These are phyloP conservation scores for Neuroscelio doddi DNA, from an alignment of 2,888 invertebrate genomes.

Conservation along the genomic window DNA sequence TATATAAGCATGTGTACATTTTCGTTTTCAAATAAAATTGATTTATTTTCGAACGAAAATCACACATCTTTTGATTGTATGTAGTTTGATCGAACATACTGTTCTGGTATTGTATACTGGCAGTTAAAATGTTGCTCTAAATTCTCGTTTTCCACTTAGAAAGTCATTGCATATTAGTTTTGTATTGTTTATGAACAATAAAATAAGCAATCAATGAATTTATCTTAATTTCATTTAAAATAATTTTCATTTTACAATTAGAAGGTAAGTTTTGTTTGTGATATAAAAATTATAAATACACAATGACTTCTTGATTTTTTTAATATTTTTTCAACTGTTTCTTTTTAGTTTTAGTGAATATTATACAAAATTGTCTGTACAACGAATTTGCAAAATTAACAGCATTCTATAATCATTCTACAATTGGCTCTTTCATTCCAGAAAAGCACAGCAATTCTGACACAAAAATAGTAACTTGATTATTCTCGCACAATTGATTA, in stretches of 20 bases:
- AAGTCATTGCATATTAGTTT: not conserved
- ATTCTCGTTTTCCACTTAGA: not conserved
- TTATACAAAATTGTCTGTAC: conserved; percentile 11
- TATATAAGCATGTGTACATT: not conserved
- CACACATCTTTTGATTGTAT: conserved; percentile 60
- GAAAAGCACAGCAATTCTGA: not conserved
- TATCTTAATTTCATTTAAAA: no score
- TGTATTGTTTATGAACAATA: no score
- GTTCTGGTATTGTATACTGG: not conserved
- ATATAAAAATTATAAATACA: not conserved
- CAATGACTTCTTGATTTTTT: not conserved
- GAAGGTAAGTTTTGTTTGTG: not conserved
- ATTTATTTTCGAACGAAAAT: conserved; percentile 21
- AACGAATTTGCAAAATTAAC: not conserved
- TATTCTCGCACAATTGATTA: no score
- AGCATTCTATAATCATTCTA: no score
- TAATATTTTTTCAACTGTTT: conserved; percentile 6
- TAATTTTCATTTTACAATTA: not conserved
- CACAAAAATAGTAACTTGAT: not conserved
- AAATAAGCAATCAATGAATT: no score
- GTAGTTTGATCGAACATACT: conserved; percentile 33
- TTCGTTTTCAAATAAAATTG: conserved; percentile 1
- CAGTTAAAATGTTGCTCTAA: not conserved
- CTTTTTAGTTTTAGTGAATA: not conserved
- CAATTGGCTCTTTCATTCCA: not conserved